Conservation (phyloP, 1,140 invertebrate species). For the Yoshiicerus persimilis region DNA sequence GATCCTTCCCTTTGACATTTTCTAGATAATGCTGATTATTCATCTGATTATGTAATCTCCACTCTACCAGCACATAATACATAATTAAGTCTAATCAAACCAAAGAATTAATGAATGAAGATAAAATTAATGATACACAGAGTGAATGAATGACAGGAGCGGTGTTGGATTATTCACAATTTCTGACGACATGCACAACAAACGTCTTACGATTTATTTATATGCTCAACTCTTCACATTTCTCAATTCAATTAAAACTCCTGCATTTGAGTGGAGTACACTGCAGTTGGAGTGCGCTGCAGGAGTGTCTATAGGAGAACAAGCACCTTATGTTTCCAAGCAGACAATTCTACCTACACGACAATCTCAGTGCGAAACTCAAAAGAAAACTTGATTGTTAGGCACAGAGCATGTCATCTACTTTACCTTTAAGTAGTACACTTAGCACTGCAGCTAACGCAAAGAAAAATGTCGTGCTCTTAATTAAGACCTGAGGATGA, state of each 20-base stretch:
- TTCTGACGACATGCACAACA: background rate
- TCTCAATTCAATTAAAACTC: background rate
- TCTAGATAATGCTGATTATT: background rate
- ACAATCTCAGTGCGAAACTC: background rate
- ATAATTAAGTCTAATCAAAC: background rate
- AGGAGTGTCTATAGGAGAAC: no score
- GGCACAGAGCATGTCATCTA: background rate
- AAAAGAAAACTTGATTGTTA: background rate
- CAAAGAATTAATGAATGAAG: background rate
- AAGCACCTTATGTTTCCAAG: no score
- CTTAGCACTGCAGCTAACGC: background rate
- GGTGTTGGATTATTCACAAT: background rate
- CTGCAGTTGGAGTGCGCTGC: no score
- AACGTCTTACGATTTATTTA: background rate
- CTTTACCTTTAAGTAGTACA: background rate
- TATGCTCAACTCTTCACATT: background rate
- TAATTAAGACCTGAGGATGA: slow-evolving; percentile 24
- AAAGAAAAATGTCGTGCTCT: background rate
- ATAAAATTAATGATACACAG: background rate
- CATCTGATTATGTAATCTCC: background rate
- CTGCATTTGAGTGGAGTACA: background rate
- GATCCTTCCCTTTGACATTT: background rate
- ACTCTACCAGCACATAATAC: background rate
- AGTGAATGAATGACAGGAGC: background rate
- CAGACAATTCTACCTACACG: no score